A percentile compares a stretch with the other conserved stretches of the same genome.
Evolutionary conservation across 1,140 invertebrate genomes (phyloP).

Genomic region (Dendrolimus punctatus): DNA sequence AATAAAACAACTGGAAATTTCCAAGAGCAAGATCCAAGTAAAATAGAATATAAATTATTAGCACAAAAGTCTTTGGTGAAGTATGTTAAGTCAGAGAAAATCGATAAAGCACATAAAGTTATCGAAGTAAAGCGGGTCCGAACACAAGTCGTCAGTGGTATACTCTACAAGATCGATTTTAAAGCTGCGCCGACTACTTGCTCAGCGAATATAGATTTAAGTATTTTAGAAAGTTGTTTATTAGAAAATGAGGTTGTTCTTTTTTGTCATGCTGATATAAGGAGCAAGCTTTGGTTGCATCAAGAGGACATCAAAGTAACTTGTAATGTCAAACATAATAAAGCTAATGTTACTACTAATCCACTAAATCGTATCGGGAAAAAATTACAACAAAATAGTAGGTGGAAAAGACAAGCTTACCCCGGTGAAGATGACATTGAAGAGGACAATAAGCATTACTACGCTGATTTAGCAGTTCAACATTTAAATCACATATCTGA

Average conservation of each 20-base stretch:
- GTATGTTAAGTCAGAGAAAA: constrained; percentile 23
- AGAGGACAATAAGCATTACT: constrained; percentile 43
- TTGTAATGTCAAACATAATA: constrained; percentile 16
- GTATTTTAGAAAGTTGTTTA: constrained; percentile 4
- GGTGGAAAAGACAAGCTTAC: constrained; percentile 23
- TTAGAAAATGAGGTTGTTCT: constrained; percentile 13
- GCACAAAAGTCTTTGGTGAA: constrained; percentile 37
- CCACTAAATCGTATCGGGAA: constrained; percentile 4
- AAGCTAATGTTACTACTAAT: neutral
- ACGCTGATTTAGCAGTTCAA: constrained; percentile 37
- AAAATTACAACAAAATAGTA: constrained; percentile 10
- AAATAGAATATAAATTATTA: constrained; percentile 29
- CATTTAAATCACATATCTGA: constrained; percentile 30
- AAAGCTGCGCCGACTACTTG: constrained; percentile 26
- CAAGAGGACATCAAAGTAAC: constrained; percentile 24
- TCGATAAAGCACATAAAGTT: constrained; percentile 28
- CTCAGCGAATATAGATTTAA: constrained; percentile 1
- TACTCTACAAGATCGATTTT: constrained; percentile 37
- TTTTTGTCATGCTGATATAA: constrained; percentile 35
- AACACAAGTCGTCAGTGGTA: constrained; percentile 28
- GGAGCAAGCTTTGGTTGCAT: constrained; percentile 30
- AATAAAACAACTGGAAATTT: neutral
- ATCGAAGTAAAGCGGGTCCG: constrained; percentile 35
- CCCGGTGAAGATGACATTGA: constrained; percentile 39
- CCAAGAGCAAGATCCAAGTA: constrained; percentile 24